Evolutionary conservation across 2,888 invertebrate genomes (phyloP).

Genomic region (Encarsia formosa): DNA sequence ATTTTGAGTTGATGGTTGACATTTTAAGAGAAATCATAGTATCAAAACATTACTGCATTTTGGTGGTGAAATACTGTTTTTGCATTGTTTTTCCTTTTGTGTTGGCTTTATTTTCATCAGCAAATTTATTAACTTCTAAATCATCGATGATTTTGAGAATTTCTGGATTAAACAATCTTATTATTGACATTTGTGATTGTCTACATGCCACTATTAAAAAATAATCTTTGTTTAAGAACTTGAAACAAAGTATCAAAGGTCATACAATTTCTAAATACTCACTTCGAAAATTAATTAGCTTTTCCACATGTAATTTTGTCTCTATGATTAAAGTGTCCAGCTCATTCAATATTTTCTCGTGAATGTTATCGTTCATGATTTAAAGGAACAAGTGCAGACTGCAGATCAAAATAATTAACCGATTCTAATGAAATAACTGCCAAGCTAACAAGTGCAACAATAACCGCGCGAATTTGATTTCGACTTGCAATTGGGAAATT

Average conservation of each 20-base stretch:
- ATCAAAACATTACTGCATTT: too few relatives aligned
- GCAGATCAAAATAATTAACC: too few relatives aligned
- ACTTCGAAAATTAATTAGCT: slow-evolving; percentile 35
- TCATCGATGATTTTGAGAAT: slow-evolving; percentile 18
- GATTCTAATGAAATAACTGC: too few relatives aligned
- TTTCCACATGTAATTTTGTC: slow-evolving; percentile 32
- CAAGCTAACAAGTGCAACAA: too few relatives aligned
- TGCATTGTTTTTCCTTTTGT: not conserved
- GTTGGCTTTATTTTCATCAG: not conserved
- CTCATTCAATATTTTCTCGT: slow-evolving; percentile 15
- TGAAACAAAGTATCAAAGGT: not conserved
- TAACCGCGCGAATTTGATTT: too few relatives aligned
- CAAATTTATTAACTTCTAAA: slow-evolving; percentile 1
- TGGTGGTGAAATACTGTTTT: too few relatives aligned
- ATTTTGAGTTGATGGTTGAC: not conserved
- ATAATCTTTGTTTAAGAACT: not conserved
- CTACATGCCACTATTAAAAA: slow-evolving; percentile 34
- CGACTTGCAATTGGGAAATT: too few relatives aligned
- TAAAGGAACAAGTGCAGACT: too few relatives aligned
- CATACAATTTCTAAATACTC: slow-evolving; percentile 11
- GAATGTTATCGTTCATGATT: too few relatives aligned
- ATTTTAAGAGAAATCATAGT: too few relatives aligned
- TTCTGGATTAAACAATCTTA: slow-evolving; percentile 31
- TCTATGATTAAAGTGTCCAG: slow-evolving; percentile 24
- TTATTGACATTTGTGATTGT: slow-evolving; percentile 30